Base-by-base conservation (phyloP, 2,113 vertebrate genomes). In the Gobiocypris rarus region DNA sequence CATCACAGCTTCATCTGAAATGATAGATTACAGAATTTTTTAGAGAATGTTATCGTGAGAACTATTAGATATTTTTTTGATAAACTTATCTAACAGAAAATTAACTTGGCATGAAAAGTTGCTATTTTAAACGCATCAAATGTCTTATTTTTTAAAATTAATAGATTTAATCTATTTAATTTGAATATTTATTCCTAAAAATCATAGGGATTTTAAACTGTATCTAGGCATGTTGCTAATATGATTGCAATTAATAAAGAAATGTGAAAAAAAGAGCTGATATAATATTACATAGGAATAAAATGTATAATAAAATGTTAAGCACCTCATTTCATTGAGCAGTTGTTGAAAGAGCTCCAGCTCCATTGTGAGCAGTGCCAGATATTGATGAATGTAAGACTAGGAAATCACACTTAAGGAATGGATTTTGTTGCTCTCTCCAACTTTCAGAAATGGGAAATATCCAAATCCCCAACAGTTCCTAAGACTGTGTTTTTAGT, bases 391-490 rank as follows among this genome's bases (percentile, higher is more conserved):
- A 38, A 67, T 67, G 63, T 1, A 38, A 65, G 26, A 65, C 59
- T 14, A 63, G 15, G 24, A 61, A 61, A 61, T 5, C n/a, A 13
- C 5, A 3, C 58, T 26, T 63, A 15, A 63, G 61, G 15, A 34
- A 67, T 67, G 28, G 8, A 69, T 69, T 28, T 85, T 31, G 48
- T 41, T 67, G 26, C 5, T 31, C 14, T 63, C 4, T 24, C 78
- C 52, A 78, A 22, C 54, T 65, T 43, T 10, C 87, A 98, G 96
- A 96, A 95, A 89, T 95, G 96, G 0, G 96, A 95, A 58, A 87
- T 83, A 0, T 24, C 85, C 6, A 95, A 92, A 83, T 89, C 92
- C 0, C 88, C 94, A 1, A 84, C 89, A n/a, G 19, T 91, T 54
- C 95, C 94, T 86, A 94, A 94, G 41, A 93, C 92, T 11, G 84